These are phyloP conservation scores for Tetanocera ferruginea DNA, from an alignment of 2,888 invertebrate species.

Conservation along the genomic window DNA sequence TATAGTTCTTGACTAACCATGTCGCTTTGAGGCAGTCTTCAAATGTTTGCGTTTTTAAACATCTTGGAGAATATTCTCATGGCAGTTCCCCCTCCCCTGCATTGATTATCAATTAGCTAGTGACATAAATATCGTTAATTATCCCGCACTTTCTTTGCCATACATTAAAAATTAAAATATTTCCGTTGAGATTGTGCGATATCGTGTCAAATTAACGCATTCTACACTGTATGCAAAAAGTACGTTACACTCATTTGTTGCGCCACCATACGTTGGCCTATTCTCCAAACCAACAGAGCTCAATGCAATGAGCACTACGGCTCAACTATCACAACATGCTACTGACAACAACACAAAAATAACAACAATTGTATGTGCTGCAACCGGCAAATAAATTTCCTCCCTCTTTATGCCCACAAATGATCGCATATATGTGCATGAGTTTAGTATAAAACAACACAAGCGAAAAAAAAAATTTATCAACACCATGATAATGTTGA, in stretches of 20 bases:
- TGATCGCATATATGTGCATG: not conserved
- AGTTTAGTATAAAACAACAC: not conserved
- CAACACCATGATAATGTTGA: not conserved
- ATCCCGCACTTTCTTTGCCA: not conserved
- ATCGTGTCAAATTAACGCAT: not conserved
- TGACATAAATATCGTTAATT: not conserved
- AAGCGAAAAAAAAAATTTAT: not conserved
- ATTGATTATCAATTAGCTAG: too few relatives aligned
- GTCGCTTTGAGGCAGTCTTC: too few relatives aligned
- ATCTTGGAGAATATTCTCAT: not conserved
- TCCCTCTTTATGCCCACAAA: constrained; percentile 33
- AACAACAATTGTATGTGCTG: not conserved
- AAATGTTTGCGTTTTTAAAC: too few relatives aligned
- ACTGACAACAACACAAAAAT: not conserved
- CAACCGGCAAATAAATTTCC: constrained; percentile 25
- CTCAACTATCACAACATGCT: not conserved
- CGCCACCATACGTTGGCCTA: constrained; percentile 28
- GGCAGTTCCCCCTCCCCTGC: not conserved
- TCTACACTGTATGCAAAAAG: constrained; percentile 12
- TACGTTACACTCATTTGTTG: constrained; percentile 31
- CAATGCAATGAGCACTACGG: not conserved
- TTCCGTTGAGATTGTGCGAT: not conserved
- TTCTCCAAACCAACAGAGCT: not conserved
- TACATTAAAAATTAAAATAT: not conserved
- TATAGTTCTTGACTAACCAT: too few relatives aligned